A percentile compares a stretch with the other conserved stretches of the same genome.
phyloP scores from a whole-genome alignment of 2,797 vertebrate species.

The Lagorchestes hirsutus region DNA sequence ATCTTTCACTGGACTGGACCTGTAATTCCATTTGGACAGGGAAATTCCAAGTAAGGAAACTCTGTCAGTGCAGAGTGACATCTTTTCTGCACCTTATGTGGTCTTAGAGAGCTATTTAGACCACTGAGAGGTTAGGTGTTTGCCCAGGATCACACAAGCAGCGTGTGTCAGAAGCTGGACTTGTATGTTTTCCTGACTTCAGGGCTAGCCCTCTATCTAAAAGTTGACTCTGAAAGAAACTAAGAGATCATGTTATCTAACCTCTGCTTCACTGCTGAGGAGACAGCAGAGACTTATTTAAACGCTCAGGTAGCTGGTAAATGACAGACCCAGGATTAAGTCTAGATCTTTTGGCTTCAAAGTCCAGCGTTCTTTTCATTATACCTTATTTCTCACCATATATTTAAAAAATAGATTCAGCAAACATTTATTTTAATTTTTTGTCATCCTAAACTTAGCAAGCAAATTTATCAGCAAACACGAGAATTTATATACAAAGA shows the following conservation, averaged over 20 bases:
- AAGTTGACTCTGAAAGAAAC: neutral
- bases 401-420: neutral
- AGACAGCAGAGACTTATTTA: neutral
- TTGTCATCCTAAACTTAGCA: neutral
- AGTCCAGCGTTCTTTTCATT: neutral
- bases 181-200: neutral
- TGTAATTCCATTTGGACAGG: neutral
- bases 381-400: neutral
- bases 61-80: neutral
- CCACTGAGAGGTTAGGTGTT: neutral
- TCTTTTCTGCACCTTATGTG: neutral
- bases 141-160: neutral
- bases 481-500: neutral
- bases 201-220: neutral
- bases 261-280: neutral
- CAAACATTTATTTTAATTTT: neutral
- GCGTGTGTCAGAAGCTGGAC: neutral
- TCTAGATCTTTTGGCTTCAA: neutral
- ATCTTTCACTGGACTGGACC: neutral
- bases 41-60: neutral
- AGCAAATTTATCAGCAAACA: neutral
- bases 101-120: neutral
- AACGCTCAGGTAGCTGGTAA: neutral
- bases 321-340: neutral
- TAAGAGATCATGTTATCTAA: neutral